Conservation (phyloP, 2,113 vertebrate species). For the Microcebus lehilahytsara region DNA sequence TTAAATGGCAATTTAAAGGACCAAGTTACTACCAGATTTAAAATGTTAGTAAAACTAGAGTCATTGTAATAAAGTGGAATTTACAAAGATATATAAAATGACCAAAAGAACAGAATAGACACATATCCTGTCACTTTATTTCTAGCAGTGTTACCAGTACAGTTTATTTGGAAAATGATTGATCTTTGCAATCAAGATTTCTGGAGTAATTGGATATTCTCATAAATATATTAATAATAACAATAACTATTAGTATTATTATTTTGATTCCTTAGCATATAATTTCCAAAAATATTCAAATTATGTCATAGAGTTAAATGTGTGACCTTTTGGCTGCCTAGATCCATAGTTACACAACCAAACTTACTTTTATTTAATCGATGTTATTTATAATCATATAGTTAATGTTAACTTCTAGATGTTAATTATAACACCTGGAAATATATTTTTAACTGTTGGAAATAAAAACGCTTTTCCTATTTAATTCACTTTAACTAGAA, state of each 20-base stretch:
- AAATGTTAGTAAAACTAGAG: neutral
- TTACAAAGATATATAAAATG: neutral
- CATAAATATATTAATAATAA: neutral
- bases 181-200: neutral
- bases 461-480: neutral
- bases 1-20: neutral
- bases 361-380: neutral
- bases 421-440: neutral
- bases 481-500: neutral
- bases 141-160: rapidly evolving
- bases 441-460: neutral
- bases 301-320: neutral
- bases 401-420: neutral
- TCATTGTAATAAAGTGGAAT: neutral
- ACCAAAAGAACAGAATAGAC: neutral
- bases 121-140: neutral
- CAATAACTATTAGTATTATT: neutral
- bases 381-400: neutral
- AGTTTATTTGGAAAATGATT: neutral
- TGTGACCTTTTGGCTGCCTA: neutral
- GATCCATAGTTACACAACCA: neutral
- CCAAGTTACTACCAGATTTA: neutral
- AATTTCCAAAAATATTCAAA: neutral
- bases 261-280: neutral
- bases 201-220: neutral